Conservation (phyloP, 2,113 vertebrate species). For the Alligator sinensis region DNA sequence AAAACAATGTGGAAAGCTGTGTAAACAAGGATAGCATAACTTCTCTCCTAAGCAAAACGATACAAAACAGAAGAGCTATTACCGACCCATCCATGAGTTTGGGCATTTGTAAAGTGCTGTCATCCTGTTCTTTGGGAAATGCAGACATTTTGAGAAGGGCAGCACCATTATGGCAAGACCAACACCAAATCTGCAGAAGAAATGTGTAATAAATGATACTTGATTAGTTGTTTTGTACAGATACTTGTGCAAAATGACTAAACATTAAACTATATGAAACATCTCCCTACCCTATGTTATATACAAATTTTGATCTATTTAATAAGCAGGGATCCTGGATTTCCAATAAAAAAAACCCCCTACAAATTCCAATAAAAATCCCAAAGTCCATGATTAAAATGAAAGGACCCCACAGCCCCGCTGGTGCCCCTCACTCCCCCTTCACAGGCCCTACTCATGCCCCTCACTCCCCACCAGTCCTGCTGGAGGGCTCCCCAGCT, state of each 20-base stretch:
- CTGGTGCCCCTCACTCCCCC: too few relatives aligned
- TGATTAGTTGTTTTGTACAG: not conserved
- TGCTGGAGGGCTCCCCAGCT: too few relatives aligned
- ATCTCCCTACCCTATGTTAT: not conserved
- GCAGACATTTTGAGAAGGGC: conserved; percentile 88
- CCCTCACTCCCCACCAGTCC: too few relatives aligned
- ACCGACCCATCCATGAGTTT: conserved; percentile 87
- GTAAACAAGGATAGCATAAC: conserved; percentile 53
- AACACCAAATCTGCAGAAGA: conserved; percentile 89
- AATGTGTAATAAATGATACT: not conserved
- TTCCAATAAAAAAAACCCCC: too few relatives aligned
- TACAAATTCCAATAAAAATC: too few relatives aligned
- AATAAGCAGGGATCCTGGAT: not conserved
- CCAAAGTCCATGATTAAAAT: too few relatives aligned
- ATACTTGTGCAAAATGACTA: not conserved
- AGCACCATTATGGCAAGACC: conserved; percentile 88
- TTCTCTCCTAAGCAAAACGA: conserved; percentile 66
- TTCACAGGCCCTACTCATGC: too few relatives aligned
- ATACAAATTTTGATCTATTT: not conserved
- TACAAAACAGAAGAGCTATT: conserved; percentile 59
- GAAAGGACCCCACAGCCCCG: too few relatives aligned
- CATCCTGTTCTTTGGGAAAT: conserved; percentile 85
- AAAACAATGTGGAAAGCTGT: conserved; percentile 35
- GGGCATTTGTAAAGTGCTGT: conserved; percentile 79
- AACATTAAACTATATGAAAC: not conserved